Conservation (phyloP, 2,113 vertebrate genomes). For the Colaptes auratus region DNA sequence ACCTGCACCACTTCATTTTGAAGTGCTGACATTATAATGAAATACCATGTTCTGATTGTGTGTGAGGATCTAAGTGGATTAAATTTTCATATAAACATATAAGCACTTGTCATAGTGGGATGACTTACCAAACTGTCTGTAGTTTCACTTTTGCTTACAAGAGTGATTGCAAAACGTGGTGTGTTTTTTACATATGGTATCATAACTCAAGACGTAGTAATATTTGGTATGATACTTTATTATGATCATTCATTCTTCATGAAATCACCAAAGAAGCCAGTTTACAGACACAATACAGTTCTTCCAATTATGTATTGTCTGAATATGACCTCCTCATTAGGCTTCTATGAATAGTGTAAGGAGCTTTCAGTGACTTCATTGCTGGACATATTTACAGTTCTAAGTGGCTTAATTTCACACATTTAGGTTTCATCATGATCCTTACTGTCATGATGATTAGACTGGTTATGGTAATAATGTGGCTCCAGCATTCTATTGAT, state of each 20-base stretch:
- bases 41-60: not conserved
- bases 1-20: not conserved
- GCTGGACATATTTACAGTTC: conserved; percentile 54
- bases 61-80: not conserved
- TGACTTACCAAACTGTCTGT: not conserved
- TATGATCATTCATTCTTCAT: not conserved
- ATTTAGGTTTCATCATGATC: conserved; percentile 65
- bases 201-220: not conserved
- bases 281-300: not conserved
- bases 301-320: not conserved
- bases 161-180: not conserved
- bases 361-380: conserved; percentile 52
- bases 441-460: conserved; percentile 67
- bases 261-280: not conserved
- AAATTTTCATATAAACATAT: not conserved
- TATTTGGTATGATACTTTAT: not conserved
- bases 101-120: not conserved
- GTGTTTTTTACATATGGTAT: not conserved
- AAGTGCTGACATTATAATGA: not conserved
- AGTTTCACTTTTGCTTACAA: not conserved
- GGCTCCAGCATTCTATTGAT: not conserved
- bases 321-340: not conserved
- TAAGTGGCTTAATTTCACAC: conserved; percentile 73
- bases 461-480: conserved; percentile 67
- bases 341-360: not conserved